Base-by-base conservation (phyloP, 2,888 invertebrate species). In the Drosophila engyochracea region DNA sequence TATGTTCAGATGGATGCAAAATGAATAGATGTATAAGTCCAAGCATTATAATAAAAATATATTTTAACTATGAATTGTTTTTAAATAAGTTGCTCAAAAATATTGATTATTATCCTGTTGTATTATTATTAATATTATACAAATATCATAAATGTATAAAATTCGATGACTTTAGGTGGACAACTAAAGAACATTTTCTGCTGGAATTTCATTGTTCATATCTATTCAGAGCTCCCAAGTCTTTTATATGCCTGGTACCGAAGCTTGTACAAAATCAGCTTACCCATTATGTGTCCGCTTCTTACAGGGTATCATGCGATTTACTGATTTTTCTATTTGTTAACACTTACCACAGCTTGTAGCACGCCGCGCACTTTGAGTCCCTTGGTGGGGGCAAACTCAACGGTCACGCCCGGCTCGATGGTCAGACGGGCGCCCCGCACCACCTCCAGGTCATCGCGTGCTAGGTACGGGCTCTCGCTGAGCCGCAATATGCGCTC, bases 381-480 rank as follows among this genome's bases (percentile, higher is more conserved):
- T 76, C 99, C 99, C 86, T 97, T 96, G 94, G 98, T 98, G 4
- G 99, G 97, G 7, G 97, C 97, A 93, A 99, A 98, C 84, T 96
- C 95, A 64, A 99, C 94, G 89, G 96, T 96, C 0, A 98, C 98
- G 33, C 99, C 99, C 19, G 98, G 96, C 92, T 98, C 98, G 70
- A 99, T 96, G 64, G 96, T 95, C 87, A 99, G 94, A 90, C 97
- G 96, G 0, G 96, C 97, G 75, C 96, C 96, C 79, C 95, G 94
- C 85, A 97, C 96, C 61, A 99, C 95, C 85, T 97, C 94, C 69
- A 98, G 94, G 94, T 98, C 97, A 91, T 97, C 96, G 75, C 96
- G 94, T 31, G 97, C 94, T 86, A 96, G 94, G 91, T 96, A 98
- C 31, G 97, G 97, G 90, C 97, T 97, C 84, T 94, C 94, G 52